Percentiles rank a stretch among this genome's conserved stretches.
Conservation (phyloP, 2,113 vertebrate species). For the Brachyhypopomus occidentalis region DNA sequence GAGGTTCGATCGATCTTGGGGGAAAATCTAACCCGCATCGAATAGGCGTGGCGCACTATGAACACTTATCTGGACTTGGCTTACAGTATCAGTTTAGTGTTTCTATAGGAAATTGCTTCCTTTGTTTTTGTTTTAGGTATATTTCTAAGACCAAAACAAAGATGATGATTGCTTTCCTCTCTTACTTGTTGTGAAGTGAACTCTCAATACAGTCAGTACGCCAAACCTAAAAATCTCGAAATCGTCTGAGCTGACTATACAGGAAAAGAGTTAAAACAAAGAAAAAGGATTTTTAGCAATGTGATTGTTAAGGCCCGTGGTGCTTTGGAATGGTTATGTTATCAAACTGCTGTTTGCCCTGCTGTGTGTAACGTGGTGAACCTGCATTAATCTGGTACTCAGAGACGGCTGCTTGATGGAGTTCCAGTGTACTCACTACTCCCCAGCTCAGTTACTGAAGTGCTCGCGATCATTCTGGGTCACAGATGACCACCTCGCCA, state of each 20-base stretch:
- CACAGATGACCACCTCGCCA: not conserved
- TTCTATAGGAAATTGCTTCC: slow-evolving; percentile 4
- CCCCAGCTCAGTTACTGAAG: not conserved
- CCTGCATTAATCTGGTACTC: slow-evolving; percentile 25
- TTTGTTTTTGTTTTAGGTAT: not conserved
- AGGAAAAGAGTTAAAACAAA: not conserved
- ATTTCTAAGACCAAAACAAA: slow-evolving; percentile 1
- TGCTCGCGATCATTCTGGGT: not conserved
- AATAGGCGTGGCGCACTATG: not conserved
- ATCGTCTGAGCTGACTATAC: not conserved
- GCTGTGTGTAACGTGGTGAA: slow-evolving; percentile 18
- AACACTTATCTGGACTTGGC: not conserved
- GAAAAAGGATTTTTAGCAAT: not conserved
- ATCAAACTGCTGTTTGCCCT: slow-evolving; percentile 3
- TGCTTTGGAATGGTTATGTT: slow-evolving; percentile 19
- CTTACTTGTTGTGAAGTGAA: not conserved
- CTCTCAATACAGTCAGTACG: not conserved
- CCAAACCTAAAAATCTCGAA: not conserved
- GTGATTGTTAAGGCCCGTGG: not conserved
- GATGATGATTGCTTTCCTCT: not conserved
- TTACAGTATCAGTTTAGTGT: slow-evolving; percentile 18
- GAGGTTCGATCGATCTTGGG: slow-evolving; percentile 1
- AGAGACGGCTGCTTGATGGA: slow-evolving; percentile 4
- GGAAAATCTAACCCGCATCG: not conserved
- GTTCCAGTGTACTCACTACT: slow-evolving; percentile 8